A percentile compares a stretch with the other conserved stretches of the same genome.
phyloP scores from a whole-genome alignment of 2,797 vertebrate species.

The Myripristis murdjan region DNA sequence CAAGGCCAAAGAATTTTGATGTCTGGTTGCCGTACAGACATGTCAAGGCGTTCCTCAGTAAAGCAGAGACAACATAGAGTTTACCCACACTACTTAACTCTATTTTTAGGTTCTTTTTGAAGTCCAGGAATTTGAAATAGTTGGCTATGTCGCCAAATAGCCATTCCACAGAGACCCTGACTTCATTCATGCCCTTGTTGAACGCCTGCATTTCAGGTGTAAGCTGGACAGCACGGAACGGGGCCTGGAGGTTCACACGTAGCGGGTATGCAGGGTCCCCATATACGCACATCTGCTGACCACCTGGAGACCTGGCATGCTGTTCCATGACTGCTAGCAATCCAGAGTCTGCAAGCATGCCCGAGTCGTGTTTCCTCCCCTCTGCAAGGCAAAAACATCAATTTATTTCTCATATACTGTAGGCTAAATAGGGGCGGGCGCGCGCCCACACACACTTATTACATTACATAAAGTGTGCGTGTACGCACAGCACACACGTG shows the following conservation, averaged over 20 bases:
- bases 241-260: too few relatives aligned
- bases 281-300: too few relatives aligned
- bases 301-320: too few relatives aligned
- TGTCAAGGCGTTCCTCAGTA: background rate
- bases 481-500: too few relatives aligned
- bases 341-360: background rate
- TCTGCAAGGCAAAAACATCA: slow-evolving; percentile 10
- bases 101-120: background rate
- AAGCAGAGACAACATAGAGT: background rate
- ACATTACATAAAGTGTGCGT: too few relatives aligned
- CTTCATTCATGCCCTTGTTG: background rate
- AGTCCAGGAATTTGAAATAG: slow-evolving; percentile 2
- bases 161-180: slow-evolving; percentile 15
- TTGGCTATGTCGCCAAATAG: slow-evolving; percentile 5
- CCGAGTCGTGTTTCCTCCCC: slow-evolving; percentile 9
- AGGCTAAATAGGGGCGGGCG: too few relatives aligned
- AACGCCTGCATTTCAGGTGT: too few relatives aligned
- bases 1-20: background rate
- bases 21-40: background rate
- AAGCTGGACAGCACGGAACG: too few relatives aligned
- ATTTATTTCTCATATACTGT: background rate
- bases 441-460: too few relatives aligned
- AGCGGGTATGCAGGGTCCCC: too few relatives aligned
- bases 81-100: background rate
- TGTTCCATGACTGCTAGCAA: too few relatives aligned